A percentile compares a stretch with the other conserved stretches of the same genome.
Conservation (phyloP, 2,113 vertebrate species). For the Pristiophorus japonicus region DNA sequence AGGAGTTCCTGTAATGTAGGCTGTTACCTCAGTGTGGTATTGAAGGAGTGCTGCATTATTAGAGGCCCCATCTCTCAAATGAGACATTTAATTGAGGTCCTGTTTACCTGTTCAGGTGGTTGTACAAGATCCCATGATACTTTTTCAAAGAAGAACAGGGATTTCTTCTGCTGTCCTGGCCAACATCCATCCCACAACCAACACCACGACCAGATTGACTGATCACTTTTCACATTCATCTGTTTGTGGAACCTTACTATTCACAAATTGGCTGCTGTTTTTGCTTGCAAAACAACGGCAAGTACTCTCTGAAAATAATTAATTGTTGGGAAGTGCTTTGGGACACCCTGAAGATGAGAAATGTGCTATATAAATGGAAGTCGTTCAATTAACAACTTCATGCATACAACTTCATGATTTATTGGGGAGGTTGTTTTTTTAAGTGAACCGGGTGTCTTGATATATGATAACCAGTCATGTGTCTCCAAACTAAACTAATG, state of each 20-base stretch:
- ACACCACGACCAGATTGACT: background rate
- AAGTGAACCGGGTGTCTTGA: background rate
- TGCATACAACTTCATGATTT: background rate
- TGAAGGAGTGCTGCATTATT: background rate
- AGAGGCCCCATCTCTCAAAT: background rate
- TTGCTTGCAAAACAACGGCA: background rate
- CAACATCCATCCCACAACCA: background rate
- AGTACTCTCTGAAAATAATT: background rate
- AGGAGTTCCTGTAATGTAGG: background rate
- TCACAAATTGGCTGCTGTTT: background rate
- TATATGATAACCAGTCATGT: background rate
- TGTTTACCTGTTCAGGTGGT: background rate
- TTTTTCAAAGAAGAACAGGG: background rate
- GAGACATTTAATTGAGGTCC: background rate
- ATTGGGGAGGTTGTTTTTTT: background rate
- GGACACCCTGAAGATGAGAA: background rate
- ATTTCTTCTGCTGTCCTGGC: background rate
- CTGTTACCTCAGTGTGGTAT: background rate
- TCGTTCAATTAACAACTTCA: background rate
- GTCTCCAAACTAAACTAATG: background rate
- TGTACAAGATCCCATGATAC: background rate
- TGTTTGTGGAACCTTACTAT: background rate
- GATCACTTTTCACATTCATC: background rate
- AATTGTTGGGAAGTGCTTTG: background rate
- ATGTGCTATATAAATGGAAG: background rate